Evolutionary conservation across 2,113 vertebrate genomes (phyloP).

Genomic region (Pterocles orientalis): DNA sequence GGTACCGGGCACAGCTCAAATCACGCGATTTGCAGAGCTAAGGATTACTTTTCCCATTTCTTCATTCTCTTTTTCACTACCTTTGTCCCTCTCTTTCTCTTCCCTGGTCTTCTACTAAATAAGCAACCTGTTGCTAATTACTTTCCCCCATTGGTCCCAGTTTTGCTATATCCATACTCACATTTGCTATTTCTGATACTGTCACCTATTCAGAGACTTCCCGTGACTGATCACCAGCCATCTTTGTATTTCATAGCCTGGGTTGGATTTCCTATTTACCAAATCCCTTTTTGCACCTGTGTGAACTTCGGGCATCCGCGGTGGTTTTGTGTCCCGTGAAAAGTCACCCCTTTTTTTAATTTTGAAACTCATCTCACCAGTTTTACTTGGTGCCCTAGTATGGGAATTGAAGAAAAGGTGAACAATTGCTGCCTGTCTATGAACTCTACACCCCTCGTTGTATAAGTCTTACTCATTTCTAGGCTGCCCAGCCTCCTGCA

Average conservation of each 20-base stretch:
- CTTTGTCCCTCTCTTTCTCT: background rate
- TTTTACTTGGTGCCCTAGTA: background rate
- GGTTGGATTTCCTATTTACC: background rate
- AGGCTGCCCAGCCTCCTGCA: background rate
- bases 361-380: background rate
- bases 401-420: background rate
- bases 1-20: background rate
- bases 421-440: background rate
- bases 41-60: background rate
- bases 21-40: background rate
- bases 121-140: background rate
- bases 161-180: background rate
- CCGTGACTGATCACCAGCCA: background rate
- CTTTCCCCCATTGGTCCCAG: background rate
- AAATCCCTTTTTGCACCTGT: background rate
- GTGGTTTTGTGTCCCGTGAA: background rate
- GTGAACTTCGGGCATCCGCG: background rate
- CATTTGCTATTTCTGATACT: background rate
- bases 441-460: background rate
- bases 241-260: background rate
- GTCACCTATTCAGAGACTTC: background rate
- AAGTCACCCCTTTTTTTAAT: background rate
- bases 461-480: background rate
- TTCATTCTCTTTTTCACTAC: background rate
- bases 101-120: rapidly evolving